Conservation (phyloP, 2,113 vertebrate genomes). For the Barbus barbus region DNA sequence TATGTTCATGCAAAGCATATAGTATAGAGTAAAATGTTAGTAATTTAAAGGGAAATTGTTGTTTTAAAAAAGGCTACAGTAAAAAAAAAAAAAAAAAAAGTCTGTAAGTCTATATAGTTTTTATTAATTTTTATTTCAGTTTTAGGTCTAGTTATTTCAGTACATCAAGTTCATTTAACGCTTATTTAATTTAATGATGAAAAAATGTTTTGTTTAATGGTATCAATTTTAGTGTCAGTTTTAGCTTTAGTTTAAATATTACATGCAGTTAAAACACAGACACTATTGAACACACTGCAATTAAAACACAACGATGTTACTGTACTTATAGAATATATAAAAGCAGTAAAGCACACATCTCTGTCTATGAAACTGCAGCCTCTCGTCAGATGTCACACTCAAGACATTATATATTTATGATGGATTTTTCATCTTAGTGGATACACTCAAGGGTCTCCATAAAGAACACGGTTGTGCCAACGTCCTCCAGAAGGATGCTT, state of each 20-base stretch:
- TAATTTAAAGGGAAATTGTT: neutral
- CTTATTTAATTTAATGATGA: too few species aligned
- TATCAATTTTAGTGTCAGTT: too few species aligned
- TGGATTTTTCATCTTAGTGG: neutral
- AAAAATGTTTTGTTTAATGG: too few species aligned
- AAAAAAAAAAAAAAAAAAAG: too few species aligned
- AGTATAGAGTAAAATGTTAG: neutral
- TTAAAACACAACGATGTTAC: neutral
- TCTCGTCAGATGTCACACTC: neutral
- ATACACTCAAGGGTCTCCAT: neutral
- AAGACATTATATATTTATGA: neutral
- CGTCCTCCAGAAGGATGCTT: slow-evolving; percentile 10
- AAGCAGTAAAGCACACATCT: neutral
- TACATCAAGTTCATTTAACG: too few species aligned
- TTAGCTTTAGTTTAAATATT: neutral
- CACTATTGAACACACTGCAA: neutral
- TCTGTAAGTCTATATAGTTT: too few species aligned
- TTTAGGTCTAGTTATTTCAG: too few species aligned
- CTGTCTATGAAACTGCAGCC: neutral
- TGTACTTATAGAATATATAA: neutral
- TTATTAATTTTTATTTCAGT: too few species aligned
- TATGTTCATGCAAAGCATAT: neutral
- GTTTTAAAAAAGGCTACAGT: neutral
- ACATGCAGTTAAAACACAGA: neutral
- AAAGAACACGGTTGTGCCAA: neutral